Evolutionary conservation across 1,140 invertebrate species (phyloP), one percentile per base, ranked within the genome.

Genomic region (Drosophila pseudoobscura): DNA sequence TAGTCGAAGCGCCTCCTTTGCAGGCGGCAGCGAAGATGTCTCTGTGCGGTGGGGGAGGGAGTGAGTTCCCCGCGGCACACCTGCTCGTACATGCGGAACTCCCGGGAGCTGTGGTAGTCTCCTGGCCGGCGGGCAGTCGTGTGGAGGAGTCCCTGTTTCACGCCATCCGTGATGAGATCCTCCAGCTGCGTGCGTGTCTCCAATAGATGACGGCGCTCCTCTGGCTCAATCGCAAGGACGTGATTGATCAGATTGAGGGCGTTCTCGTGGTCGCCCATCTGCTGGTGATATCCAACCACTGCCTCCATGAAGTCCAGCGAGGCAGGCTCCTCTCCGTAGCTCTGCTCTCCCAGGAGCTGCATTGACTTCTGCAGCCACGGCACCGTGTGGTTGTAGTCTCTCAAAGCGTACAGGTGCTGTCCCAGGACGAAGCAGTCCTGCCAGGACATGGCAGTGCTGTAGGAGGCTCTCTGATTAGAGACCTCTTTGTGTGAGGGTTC

Each of bases 341-440:
- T 69, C 44, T 88, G 69, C 9, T 66, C 17, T 0, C 43, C 73
- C 24, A 90, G 55, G 51, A 90, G 55, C 55, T 89, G 64, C 75
- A 85, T 88, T 7, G 98, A 96, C 92, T 98, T 96, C 55, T 95
- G 94, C 96, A 99, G 97, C 98, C 98, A 99, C 13, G 97, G 92
- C 1, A 97, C 94, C 0, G 98, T 91, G 90, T 99, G 98, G 85
- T 97, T 97, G 91, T 96, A 98, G 92, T 99, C 98, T n/a, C 95
- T 95, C 78, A 96, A 94, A 83, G 96, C 96, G 92, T 99, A 99
- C 9, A 97, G 95, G 79, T 98, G 95, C 68, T 97, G 94, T n/a
- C 98, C 98, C 7, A 99, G 93, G 92, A 99, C 97, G 93, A 98
- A 99, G 91, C 98, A 99, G 89, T 99, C 98, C 62, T 96, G 95